These are phyloP conservation scores for Lamprologus lemairii DNA, from an alignment of 2,113 vertebrate genomes.

Conservation along the genomic window DNA sequence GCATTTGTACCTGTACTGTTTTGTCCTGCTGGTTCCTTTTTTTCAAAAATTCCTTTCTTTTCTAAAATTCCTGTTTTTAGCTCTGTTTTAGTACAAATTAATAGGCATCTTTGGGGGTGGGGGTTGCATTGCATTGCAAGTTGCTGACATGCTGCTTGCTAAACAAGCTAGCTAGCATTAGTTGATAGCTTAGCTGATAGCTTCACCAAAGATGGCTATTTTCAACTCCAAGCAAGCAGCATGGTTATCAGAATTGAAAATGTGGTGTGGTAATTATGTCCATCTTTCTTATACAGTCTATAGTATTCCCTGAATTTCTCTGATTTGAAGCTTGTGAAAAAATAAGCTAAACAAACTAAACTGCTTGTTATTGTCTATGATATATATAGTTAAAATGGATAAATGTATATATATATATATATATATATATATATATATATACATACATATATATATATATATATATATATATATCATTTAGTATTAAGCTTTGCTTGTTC, in stretches of 20 bases:
- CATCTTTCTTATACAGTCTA: neutral
- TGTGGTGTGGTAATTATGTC: neutral
- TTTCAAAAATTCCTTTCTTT: too few relatives aligned
- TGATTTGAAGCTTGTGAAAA: neutral
- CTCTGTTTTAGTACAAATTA: neutral
- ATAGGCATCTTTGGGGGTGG: rapidly evolving
- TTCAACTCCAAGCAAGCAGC: neutral
- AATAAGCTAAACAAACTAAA: neutral
- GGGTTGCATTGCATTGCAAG: neutral
- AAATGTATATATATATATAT: too few relatives aligned
- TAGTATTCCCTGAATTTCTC: neutral
- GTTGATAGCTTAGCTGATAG: neutral
- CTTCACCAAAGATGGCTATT: neutral
- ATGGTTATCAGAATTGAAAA: neutral
- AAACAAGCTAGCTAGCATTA: neutral
- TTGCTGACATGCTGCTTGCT: neutral
- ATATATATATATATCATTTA: rapidly evolving
- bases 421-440: too few relatives aligned
- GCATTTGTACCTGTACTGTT: neutral
- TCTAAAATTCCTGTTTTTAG: neutral
- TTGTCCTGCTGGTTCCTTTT: rapidly evolving
- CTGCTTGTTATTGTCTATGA: neutral
- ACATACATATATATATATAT: too few relatives aligned
- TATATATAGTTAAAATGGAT: neutral
- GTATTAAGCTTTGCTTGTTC: neutral